Evolutionary conservation across 2,113 vertebrate genomes (phyloP), one percentile per base, ranked within the genome.

Genomic region (Cathartes aura): DNA sequence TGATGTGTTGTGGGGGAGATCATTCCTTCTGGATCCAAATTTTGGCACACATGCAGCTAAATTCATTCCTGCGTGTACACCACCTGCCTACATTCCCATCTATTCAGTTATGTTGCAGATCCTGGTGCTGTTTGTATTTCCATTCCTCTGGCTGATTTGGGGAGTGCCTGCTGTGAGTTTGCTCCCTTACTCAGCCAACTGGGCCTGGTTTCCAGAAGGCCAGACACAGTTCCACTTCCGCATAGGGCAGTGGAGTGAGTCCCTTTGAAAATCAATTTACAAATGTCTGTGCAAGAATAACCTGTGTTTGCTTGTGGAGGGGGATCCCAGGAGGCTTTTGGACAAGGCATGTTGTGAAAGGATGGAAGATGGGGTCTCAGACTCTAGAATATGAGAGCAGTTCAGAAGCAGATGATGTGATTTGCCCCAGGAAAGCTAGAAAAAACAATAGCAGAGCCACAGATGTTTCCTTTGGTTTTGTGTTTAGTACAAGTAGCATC

Each of bases 251-350:
- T 0, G 0, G 53, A 73, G 58, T 4, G 36, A 64, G 59, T 66
- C 52, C 60, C 72, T 92, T 48, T 50, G 83, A 81, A 96, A 95
- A 87, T 58, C 59, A 50, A 2, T 67, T 78, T 74, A 53, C 29
- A 59, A 21, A 56, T 50, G 47, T 45, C 55, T 74, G 23, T 94
- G 53, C n/a, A 74, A 60, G 74, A 64, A 21, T 24, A 82, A 58
- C 30, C 70, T 21, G 56, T 66, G 47, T 66, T 91, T 66, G 72
- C 52, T 59, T 93, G 78, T 43, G 76, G 56, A 80, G 58, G 18
- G 18, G 47, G 47, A 55, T 94, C 78, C 73, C 36, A 26, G 83
- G 53, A 91, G 34, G 29, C 58, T 90, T 50, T 64, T 34, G 82
- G 62, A 59, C 66, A 60, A 63, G 55, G 34, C 14, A 2, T 11